phyloP scores from a whole-genome alignment of 2,888 invertebrate species.

The Pinctada fucata region DNA sequence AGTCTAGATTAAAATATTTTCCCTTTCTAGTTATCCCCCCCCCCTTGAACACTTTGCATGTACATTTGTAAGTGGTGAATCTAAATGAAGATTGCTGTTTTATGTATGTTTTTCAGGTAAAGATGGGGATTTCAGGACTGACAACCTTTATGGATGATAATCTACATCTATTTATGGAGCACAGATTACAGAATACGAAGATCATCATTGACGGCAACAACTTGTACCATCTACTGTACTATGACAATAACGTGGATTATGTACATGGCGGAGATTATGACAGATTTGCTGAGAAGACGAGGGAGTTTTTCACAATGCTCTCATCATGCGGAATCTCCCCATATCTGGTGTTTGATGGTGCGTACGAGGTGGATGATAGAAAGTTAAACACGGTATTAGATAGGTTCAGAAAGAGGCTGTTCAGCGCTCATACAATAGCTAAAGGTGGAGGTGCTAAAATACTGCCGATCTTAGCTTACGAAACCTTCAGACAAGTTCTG shows the following conservation, averaged over 20 bases:
- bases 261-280: conserved; percentile 76
- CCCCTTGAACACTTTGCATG: too few relatives aligned
- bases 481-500: conserved; percentile 86
- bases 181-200: conserved; percentile 65
- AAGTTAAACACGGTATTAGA: conserved; percentile 70
- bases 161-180: conserved; percentile 76
- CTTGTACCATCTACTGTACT: conserved; percentile 69
- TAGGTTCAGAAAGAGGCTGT: conserved; percentile 65
- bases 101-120: conserved; percentile 37
- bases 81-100: too few relatives aligned
- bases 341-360: conserved; percentile 75
- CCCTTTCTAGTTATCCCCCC: too few relatives aligned
- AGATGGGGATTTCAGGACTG: conserved; percentile 91
- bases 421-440: conserved; percentile 52
- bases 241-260: conserved; percentile 60
- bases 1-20: too few relatives aligned
- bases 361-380: conserved; percentile 69
- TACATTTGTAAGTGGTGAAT: too few relatives aligned
- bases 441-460: conserved; percentile 77
- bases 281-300: conserved; percentile 57
- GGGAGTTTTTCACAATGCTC: conserved; percentile 64
- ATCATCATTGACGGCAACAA: conserved; percentile 76
- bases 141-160: conserved; percentile 81
- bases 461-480: conserved; percentile 87
- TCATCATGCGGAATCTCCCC: conserved; percentile 65